phyloP scores from a whole-genome alignment of 2,888 invertebrate genomes.

The Zelleria hepariella region DNA sequence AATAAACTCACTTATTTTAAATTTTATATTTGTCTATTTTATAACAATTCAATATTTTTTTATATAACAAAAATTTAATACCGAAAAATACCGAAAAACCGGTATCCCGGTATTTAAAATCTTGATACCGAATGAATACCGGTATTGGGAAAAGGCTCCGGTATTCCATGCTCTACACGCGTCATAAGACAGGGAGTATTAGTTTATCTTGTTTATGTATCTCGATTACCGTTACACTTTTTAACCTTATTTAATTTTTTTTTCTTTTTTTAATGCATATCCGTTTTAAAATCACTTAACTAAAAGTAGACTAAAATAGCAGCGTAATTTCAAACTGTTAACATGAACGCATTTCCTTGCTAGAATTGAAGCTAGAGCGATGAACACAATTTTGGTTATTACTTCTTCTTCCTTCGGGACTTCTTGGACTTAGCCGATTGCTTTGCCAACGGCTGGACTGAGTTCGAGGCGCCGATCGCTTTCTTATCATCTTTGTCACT shows the following conservation, averaged over 20 bases:
- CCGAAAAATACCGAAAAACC: too few relatives aligned
- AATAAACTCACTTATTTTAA: too few relatives aligned
- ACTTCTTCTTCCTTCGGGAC: slow-evolving; percentile 75
- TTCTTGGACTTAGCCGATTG: slow-evolving; percentile 66
- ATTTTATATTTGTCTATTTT: too few relatives aligned
- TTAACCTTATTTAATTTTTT: slow-evolving; percentile 20
- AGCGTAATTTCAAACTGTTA: slow-evolving; percentile 17
- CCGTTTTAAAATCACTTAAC: slow-evolving; percentile 39
- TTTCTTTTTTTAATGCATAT: slow-evolving; percentile 47
- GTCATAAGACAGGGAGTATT: not conserved
- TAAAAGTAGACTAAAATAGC: slow-evolving; percentile 34
- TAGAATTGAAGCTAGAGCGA: slow-evolving; percentile 19
- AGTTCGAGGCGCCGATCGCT: slow-evolving; percentile 42
- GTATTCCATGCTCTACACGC: too few relatives aligned
- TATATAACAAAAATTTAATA: too few relatives aligned
- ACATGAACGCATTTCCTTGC: slow-evolving; percentile 1
- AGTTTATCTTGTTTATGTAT: not conserved
- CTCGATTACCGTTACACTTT: slow-evolving; percentile 1
- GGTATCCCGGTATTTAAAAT: too few relatives aligned
- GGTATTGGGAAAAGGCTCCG: too few relatives aligned
- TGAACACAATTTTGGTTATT: slow-evolving; percentile 31
- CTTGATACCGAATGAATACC: too few relatives aligned
- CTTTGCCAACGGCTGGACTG: slow-evolving; percentile 46
- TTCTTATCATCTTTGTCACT: slow-evolving; percentile 69
- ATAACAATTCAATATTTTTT: too few relatives aligned